Evolutionary conservation across 2,888 invertebrate genomes (phyloP), one percentile per base, ranked within the genome.

Genomic region (Clanis bilineata): DNA sequence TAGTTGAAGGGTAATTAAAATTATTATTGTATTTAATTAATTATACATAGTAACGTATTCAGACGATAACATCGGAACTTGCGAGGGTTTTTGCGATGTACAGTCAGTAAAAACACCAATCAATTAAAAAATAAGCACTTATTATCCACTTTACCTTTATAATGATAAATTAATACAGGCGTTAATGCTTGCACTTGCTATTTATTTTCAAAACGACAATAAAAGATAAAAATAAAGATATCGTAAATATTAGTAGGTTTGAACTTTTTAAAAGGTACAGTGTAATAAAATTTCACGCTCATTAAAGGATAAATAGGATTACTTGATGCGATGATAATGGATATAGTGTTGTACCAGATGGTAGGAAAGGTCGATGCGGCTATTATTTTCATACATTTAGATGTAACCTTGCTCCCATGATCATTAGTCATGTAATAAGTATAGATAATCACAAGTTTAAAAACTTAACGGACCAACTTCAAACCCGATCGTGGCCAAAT

Each of bases 1-100:
- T 23, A 58, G 67, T 72, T 74, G 70, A 69, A 73, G 70, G 69
- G 71, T 81, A 79, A 85, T 83, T 82, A 83, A 80, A 82, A 78
- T 79, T 79, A 82, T 79, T 81, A 82, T 81, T 80, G 83, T 83
- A 80, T 85, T 86, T 83, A 85, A 87, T 85, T 87, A 86, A 84
- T 85, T 80, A 82, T 77, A 80, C 75, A 73, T 79, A 80, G 82
- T 77, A 82, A 82, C 73, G 79, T 81, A 75, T 77, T 72, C 75
- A 64, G 70, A 65, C 73, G 86, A 88, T 88, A 80, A 64, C 67
- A 88, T 88, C 85, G 73, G 68, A 72, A 74, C 72, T 83, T 74
- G 77, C 70, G 67, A 74, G 77, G 77, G 77, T 85, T 88, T 87
- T 86, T 83, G 75, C 77, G 63, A 67, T 44, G 79, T 84, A 88